Percentiles rank a stretch among this genome's conserved stretches.
phyloP scores from a whole-genome alignment of 2,888 invertebrate genomes.

The Villa cingulata region DNA sequence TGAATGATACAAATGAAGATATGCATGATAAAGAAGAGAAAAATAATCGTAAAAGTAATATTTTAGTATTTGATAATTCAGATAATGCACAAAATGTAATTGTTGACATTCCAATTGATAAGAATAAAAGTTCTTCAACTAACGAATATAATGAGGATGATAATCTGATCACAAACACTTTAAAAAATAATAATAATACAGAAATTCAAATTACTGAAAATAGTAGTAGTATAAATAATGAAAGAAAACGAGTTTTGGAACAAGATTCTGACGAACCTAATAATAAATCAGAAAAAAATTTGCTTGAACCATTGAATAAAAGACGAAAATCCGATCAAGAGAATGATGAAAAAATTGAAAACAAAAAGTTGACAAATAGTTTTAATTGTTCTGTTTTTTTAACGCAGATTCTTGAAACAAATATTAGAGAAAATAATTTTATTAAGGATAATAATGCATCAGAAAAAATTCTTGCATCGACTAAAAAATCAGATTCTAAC shows the following conservation, averaged over 20 bases:
- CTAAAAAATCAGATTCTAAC: too few relatives aligned
- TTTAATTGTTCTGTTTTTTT: too few relatives aligned
- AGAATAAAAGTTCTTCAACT: too few relatives aligned
- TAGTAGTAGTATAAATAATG: neutral
- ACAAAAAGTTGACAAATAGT: too few relatives aligned
- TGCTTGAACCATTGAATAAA: neutral
- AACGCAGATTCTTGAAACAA: too few relatives aligned
- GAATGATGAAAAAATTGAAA: neutral
- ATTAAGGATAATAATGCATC: too few relatives aligned
- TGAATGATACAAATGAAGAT: neutral
- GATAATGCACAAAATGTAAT: constrained; percentile 31
- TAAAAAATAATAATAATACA: too few relatives aligned
- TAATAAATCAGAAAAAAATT: neutral
- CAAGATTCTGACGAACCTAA: neutral
- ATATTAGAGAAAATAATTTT: too few relatives aligned
- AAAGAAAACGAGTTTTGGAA: neutral
- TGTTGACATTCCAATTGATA: too few relatives aligned
- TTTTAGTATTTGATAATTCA: constrained; percentile 23
- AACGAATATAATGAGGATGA: too few relatives aligned
- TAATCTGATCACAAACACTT: too few relatives aligned
- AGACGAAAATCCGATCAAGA: neutral
- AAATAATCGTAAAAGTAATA: neutral
- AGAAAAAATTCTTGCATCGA: too few relatives aligned
- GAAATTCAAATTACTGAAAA: neutral
- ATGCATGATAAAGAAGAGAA: neutral